Evolutionary conservation across 2,113 vertebrate genomes (phyloP).

Genomic region (Pelecanus crispus): DNA sequence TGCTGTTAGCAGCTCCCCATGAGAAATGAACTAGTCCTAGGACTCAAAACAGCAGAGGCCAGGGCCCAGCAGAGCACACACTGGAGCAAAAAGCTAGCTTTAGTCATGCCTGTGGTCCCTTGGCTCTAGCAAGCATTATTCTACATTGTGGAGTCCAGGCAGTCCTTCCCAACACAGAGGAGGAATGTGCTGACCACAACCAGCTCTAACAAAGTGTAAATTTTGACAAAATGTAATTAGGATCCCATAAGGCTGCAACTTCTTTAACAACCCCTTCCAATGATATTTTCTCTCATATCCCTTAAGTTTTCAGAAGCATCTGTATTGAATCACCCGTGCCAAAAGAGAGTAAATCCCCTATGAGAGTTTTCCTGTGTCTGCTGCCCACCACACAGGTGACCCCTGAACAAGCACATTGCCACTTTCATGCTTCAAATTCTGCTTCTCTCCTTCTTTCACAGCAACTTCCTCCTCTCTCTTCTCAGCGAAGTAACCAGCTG

Average conservation of each 20-base stretch:
- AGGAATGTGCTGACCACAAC: not conserved
- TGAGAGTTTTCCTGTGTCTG: not conserved
- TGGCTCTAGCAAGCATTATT: not conserved
- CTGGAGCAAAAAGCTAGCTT: not conserved
- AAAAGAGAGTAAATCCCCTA: not conserved
- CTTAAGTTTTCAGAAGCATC: not conserved
- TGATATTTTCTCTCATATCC: not conserved
- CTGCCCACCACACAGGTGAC: not conserved
- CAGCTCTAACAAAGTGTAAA: not conserved
- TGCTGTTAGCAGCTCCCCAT: not conserved
- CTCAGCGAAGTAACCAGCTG: not conserved
- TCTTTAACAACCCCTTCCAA: not conserved
- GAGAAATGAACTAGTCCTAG: not conserved
- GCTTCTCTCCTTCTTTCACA: not conserved
- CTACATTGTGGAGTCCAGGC: not conserved
- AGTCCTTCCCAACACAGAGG: not conserved
- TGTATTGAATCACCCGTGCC: not conserved
- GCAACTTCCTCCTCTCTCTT: not conserved
- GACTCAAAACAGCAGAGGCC: not conserved
- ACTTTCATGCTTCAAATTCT: not conserved
- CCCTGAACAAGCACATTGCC: not conserved
- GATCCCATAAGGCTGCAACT: rapidly evolving
- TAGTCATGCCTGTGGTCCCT: not conserved
- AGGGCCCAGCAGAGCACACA: not conserved
- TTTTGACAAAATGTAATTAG: not conserved